A percentile compares a stretch with the other conserved stretches of the same genome.
phyloP scores from a whole-genome alignment of 2,113 vertebrate species.

The Catharus bicknelli region DNA sequence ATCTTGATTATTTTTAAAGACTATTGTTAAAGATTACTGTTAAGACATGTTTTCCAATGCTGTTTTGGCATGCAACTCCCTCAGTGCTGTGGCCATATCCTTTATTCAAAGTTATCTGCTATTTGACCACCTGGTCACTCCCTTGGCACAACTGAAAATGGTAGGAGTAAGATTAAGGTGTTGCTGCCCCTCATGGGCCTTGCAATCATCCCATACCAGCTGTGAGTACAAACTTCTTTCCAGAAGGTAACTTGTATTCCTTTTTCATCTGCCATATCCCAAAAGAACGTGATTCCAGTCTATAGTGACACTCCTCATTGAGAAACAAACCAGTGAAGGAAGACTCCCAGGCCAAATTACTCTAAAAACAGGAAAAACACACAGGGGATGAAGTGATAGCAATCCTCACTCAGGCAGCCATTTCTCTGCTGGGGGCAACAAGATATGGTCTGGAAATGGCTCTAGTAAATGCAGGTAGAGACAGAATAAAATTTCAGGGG shows the following conservation, averaged over 20 bases:
- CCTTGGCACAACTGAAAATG: neutral
- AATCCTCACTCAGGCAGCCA: neutral
- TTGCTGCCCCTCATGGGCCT: neutral
- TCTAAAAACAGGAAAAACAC: neutral
- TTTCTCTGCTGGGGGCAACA: neutral
- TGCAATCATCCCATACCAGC: neutral
- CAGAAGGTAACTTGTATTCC: neutral
- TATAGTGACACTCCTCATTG: rapidly evolving
- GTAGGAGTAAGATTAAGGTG: neutral
- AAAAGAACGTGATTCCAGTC: neutral
- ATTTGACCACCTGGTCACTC: neutral
- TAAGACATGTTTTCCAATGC: neutral
- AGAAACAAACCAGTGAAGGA: neutral
- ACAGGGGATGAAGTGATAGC: neutral
- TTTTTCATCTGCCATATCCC: neutral
- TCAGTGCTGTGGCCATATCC: rapidly evolving
- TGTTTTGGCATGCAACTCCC: rapidly evolving
- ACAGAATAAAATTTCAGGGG: neutral
- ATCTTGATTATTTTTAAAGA: neutral
- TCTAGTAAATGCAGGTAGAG: neutral
- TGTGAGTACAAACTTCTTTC: neutral
- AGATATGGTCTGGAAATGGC: rapidly evolving
- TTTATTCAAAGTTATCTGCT: neutral
- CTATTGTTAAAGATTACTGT: neutral
- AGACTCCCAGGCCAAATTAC: neutral